These are phyloP conservation scores for Drosophila erecta DNA, from an alignment of 1,140 invertebrate genomes.

Conservation along the genomic window DNA sequence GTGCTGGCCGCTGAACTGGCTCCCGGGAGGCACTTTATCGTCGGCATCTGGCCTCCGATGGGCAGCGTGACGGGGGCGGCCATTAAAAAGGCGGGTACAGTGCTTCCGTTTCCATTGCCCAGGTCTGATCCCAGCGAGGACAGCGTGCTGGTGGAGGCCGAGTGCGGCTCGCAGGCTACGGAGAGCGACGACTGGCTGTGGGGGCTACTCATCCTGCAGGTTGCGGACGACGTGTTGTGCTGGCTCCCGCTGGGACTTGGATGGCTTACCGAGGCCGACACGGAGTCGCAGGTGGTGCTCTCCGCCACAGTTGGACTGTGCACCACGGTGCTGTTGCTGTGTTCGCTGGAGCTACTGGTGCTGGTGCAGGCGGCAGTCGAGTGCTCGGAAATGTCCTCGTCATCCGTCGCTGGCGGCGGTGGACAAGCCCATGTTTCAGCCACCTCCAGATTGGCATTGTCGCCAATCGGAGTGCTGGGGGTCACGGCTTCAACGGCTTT, in stretches of 20 bases:
- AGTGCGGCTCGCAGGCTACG: slow-evolving; percentile 40
- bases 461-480: not conserved
- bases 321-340: slow-evolving; percentile 81
- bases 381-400: slow-evolving; percentile 77
- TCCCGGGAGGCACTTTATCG: slow-evolving; percentile 38
- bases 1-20: slow-evolving; percentile 77
- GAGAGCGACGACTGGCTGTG: slow-evolving; percentile 29
- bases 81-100: slow-evolving; percentile 72
- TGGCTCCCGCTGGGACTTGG: slow-evolving; percentile 59
- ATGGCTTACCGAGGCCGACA: slow-evolving; percentile 31
- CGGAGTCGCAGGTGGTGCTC: slow-evolving; percentile 11
- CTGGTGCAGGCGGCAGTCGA: slow-evolving; percentile 75
- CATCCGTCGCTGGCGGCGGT: slow-evolving; percentile 29
- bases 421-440: slow-evolving; percentile 19
- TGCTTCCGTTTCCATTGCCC: slow-evolving; percentile 39
- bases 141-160: slow-evolving; percentile 49
- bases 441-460: slow-evolving; percentile 66
- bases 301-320: slow-evolving; percentile 67
- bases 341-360: slow-evolving; percentile 80
- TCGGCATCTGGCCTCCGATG: slow-evolving; percentile 45
- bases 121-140: slow-evolving; percentile 54
- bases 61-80: slow-evolving; percentile 71
- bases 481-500: slow-evolving; percentile 14
- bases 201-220: slow-evolving; percentile 1
- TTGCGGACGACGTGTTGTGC: slow-evolving; percentile 21